phyloP scores from a whole-genome alignment of 2,113 vertebrate genomes.

The Columbina picui region DNA sequence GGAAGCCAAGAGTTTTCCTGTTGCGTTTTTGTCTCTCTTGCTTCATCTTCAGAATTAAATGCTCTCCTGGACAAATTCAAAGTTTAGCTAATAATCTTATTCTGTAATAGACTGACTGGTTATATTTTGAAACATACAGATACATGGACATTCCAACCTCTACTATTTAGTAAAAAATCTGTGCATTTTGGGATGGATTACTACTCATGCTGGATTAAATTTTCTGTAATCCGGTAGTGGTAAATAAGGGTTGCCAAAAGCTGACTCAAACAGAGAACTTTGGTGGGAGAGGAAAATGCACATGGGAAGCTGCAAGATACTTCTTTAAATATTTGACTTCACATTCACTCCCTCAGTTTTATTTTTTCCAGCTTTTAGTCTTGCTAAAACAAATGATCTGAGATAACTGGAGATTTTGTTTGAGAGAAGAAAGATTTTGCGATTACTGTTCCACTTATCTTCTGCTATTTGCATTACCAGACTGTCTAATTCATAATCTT shows the following conservation, averaged over 20 bases:
- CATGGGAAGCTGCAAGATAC: neutral
- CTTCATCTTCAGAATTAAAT: constrained; percentile 7
- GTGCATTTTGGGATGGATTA: neutral
- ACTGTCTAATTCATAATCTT: neutral
- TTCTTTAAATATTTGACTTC: neutral
- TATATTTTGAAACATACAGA: neutral
- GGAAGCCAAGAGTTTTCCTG: neutral
- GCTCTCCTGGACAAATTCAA: neutral
- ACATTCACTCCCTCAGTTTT: neutral
- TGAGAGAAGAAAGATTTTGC: neutral
- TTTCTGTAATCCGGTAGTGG: neutral
- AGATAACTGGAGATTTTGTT: neutral
- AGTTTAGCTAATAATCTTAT: neutral
- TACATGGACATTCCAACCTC: neutral
- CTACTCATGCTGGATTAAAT: neutral
- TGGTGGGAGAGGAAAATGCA: neutral
- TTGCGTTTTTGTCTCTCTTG: neutral
- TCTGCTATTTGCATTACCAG: neutral
- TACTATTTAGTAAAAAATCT: neutral
- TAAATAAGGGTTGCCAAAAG: neutral
- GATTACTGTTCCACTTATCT: neutral
- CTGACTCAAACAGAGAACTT: neutral
- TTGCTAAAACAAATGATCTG: neutral
- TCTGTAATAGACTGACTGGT: neutral
- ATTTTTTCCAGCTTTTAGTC: neutral